Base-by-base conservation (phyloP, 2,113 vertebrate genomes). In the Microcebus griseorufus region DNA sequence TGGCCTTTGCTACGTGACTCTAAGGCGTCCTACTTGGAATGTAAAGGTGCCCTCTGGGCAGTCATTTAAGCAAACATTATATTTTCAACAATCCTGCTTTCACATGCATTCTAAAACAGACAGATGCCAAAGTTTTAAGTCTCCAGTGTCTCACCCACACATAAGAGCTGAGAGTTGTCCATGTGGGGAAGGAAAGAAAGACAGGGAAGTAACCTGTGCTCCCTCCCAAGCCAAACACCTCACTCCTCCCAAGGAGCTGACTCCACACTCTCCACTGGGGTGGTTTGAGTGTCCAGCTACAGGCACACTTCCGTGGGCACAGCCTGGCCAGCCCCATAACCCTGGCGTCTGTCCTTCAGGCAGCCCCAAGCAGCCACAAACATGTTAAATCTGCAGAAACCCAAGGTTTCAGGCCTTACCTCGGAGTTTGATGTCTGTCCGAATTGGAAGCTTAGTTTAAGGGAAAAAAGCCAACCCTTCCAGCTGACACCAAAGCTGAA, bases 361-460 rank as follows among this genome's bases (percentile, higher is more conserved):
- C 53, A 82, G 65, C 92, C 34, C 86, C 39, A 23, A 60, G 25
- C 53, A 97, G 55, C 89, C 45, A 88, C 62, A 78, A 86, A 88
- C 92, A 87, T 75, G 92, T 76, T 42, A 51, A 2, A 83, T 76
- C 76, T 70, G 9, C 65, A 95, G 69, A 97, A 69, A 34, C 39
- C 9, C 18, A 13, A 18, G 9, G 3, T 82, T 93, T 84, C 23
- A 81, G 84, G 62, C 51, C 72, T 93, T 9, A 0, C 81, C 84
- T 94, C 42, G 3, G 70, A 96, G 96, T 94, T 92, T 90, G 94
- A 90, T 58, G 7, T 13, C 22, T 79, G 22, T 86, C 94, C 94
- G 97, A 92, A 89, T 9, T 79, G 37, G 90, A 97, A 97, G 90
- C 86, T 95, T 82, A 76, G 64, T 42, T 96, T 76, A 73, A 88